Conservation (phyloP, 2,888 invertebrate species). For the Ectobius pallidus region DNA sequence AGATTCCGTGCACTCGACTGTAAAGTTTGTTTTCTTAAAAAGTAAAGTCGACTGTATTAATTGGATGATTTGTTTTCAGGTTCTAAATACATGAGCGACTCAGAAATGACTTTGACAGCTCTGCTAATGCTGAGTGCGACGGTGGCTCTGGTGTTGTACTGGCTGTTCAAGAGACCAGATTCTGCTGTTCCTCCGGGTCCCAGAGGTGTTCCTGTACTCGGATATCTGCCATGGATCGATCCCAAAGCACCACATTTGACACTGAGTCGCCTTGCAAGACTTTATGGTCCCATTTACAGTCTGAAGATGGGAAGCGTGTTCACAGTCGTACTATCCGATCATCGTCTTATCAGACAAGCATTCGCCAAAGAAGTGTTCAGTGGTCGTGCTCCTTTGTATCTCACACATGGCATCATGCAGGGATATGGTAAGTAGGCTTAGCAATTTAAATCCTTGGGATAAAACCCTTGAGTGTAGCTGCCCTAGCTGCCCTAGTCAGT, state of each 20-base stretch:
- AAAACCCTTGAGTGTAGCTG: no score
- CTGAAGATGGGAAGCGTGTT: slow-evolving; percentile 76
- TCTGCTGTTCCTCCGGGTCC: slow-evolving; percentile 84
- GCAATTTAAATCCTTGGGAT: no score
- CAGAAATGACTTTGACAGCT: no score
- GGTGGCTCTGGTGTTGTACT: no score
- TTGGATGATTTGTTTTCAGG: no score
- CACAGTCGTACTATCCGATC: slow-evolving; percentile 79
- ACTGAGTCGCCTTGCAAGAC: slow-evolving; percentile 67
- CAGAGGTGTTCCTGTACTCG: slow-evolving; percentile 84
- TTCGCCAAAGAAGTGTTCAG: slow-evolving; percentile 74
- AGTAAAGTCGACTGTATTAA: no score
- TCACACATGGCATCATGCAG: slow-evolving; percentile 87
- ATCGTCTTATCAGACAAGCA: slow-evolving; percentile 71
- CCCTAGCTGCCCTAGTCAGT: no score
- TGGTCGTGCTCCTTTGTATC: slow-evolving; percentile 79
- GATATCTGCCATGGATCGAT: slow-evolving; percentile 79
- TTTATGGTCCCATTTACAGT: slow-evolving; percentile 77
- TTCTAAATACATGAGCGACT: no score
- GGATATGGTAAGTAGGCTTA: slow-evolving; percentile 86
- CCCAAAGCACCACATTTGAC: slow-evolving; percentile 72
- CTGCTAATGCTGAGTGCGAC: no score
- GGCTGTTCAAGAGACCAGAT: no score
- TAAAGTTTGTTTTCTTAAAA: no score
- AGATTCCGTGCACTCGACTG: no score